phyloP scores from a whole-genome alignment of 2,797 vertebrate species.

The Chrysocyon brachyurus region DNA sequence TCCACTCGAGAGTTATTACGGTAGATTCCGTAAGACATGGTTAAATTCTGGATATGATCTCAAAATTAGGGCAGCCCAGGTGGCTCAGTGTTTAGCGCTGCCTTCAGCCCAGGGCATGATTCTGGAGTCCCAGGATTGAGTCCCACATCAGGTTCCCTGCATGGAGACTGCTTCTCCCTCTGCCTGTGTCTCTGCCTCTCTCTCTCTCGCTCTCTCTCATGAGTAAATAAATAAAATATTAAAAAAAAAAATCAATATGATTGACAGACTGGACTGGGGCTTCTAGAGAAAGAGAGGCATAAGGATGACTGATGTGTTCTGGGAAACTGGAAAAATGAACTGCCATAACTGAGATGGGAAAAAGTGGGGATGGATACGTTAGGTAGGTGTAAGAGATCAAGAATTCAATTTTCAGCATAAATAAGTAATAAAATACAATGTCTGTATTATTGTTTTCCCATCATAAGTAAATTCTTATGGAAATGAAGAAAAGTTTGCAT shows the following conservation, averaged over 20 bases:
- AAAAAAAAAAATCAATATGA: not conserved
- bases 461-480: not conserved
- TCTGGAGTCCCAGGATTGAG: no score
- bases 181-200: no score
- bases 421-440: not conserved
- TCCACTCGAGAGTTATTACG: not conserved
- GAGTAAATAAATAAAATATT: no score
- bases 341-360: not conserved
- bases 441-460: not conserved
- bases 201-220: no score
- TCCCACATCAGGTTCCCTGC: no score
- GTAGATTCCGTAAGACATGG: not conserved
- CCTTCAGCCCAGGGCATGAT: no score
- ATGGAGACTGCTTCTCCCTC: no score
- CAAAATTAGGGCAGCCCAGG: not conserved
- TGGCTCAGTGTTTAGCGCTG: no score
- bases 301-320: not conserved
- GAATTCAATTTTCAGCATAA: slow-evolving; percentile 2
- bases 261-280: not conserved
- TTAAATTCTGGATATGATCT: not conserved
- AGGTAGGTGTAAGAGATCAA: not conserved
- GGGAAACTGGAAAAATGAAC: slow-evolving; percentile 28
- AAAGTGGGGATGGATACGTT: not conserved
- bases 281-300: not conserved
- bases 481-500: slow-evolving; percentile 4